These are phyloP conservation scores for Podilymbus podiceps DNA, from an alignment of 2,113 vertebrate species.

Conservation along the genomic window DNA sequence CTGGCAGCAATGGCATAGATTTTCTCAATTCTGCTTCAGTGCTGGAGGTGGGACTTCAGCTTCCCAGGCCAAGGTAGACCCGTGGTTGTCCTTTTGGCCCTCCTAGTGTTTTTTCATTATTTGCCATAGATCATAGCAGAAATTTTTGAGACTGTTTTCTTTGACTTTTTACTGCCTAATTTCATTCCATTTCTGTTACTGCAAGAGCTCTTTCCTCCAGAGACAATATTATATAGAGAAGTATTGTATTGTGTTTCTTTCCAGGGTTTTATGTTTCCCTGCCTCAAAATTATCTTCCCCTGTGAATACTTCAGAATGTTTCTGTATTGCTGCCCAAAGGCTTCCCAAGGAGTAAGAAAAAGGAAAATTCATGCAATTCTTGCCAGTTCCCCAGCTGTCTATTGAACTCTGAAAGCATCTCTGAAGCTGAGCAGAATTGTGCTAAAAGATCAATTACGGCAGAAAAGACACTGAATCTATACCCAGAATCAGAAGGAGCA, in stretches of 20 bases:
- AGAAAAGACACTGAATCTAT: neutral
- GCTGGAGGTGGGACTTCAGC: neutral
- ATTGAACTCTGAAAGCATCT: neutral
- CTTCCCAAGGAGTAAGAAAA: neutral
- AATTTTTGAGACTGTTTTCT: neutral
- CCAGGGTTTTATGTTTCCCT: neutral
- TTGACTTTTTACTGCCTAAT: neutral
- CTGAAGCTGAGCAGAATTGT: neutral
- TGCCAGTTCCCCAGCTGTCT: neutral
- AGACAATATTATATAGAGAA: neutral
- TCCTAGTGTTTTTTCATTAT: neutral
- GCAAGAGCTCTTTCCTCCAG: neutral
- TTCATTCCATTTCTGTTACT: neutral
- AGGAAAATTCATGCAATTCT: neutral
- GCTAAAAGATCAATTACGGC: neutral
- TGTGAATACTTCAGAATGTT: neutral
- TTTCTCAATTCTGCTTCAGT: neutral
- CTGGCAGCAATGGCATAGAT: neutral
- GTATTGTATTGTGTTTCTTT: neutral
- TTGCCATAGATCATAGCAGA: neutral
- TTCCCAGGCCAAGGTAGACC: neutral
- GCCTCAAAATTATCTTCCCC: neutral
- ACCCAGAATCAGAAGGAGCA: neutral
- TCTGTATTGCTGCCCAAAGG: neutral
- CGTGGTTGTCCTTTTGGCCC: neutral